A percentile compares a stretch with the other conserved stretches of the same genome.
These are phyloP conservation scores for Volucella bombylans DNA, from an alignment of 2,888 invertebrate genomes.

Conservation along the genomic window DNA sequence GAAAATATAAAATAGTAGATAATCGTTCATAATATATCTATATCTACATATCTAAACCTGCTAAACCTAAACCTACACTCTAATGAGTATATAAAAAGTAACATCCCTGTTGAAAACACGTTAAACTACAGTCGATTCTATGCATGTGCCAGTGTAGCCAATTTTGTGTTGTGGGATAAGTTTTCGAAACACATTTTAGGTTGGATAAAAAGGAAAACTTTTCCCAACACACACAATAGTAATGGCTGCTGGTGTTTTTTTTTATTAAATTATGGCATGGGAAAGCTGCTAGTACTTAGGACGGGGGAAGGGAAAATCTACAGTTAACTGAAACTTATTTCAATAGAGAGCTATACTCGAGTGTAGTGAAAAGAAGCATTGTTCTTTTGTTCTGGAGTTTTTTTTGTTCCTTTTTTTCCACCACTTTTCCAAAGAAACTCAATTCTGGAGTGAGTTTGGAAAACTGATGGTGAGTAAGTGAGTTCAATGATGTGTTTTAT, in stretches of 20 bases:
- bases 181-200: not conserved
- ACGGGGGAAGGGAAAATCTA: too few relatives aligned
- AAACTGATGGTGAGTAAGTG: constrained; percentile 39
- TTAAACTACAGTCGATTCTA: not conserved
- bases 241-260: not conserved
- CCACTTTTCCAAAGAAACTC: constrained; percentile 13
- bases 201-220: constrained; percentile 16
- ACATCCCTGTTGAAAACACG: constrained; percentile 35
- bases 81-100: constrained; percentile 13
- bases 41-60: constrained; percentile 24
- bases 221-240: constrained; percentile 5
- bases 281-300: too few relatives aligned
- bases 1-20: constrained; percentile 66
- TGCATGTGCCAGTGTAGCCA: not conserved
- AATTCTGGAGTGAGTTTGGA: constrained; percentile 12
- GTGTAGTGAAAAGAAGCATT: too few relatives aligned
- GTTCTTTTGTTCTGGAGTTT: constrained; percentile 6
- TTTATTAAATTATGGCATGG: too few relatives aligned
- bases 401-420: not conserved
- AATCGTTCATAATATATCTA: constrained; percentile 4
- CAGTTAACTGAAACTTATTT: too few relatives aligned
- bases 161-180: constrained; percentile 6
- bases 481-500: constrained; percentile 41
- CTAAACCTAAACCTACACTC: constrained; percentile 27
- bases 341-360: too few relatives aligned